Evolutionary conservation across 2,797 vertebrate genomes (phyloP).

Genomic region (Nyctalus aviator): DNA sequence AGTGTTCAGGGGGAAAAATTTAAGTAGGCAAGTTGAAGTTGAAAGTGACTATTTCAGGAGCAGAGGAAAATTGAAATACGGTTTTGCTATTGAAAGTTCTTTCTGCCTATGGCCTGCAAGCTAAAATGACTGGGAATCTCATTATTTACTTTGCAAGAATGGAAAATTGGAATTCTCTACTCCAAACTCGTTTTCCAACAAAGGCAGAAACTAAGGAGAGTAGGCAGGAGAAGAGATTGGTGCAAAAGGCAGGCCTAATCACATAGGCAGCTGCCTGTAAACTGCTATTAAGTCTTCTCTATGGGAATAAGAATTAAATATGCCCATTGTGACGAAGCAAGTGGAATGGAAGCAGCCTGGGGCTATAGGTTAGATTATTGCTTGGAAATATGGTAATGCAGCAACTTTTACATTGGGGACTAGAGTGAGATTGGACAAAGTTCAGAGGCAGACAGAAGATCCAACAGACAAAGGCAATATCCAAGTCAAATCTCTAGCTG

Average conservation of each 20-base stretch:
- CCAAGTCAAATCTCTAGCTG: not conserved
- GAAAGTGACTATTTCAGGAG: constrained; percentile 11
- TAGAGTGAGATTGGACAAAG: not conserved
- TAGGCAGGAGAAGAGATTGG: not conserved
- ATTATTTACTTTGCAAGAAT: not conserved
- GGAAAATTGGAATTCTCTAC: constrained; percentile 22
- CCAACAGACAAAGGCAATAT: not conserved
- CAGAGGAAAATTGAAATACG: not conserved
- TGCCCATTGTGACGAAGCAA: not conserved
- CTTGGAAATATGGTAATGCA: not conserved
- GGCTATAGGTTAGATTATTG: not conserved
- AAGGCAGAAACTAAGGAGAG: not conserved
- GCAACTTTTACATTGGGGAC: not conserved
- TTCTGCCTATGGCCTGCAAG: not conserved
- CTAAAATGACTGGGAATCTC: not conserved
- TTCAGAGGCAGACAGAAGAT: not conserved
- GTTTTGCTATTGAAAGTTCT: not conserved
- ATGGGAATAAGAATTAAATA: not conserved
- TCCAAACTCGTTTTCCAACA: constrained; percentile 13
- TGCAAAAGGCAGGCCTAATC: not conserved
- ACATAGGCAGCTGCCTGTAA: not conserved
- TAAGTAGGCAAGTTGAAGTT: not conserved
- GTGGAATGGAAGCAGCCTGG: not conserved
- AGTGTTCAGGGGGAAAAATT: not conserved
- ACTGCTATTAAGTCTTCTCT: not conserved